Conservation (phyloP, 2,888 invertebrate genomes). For the Plutella xylostella region DNA sequence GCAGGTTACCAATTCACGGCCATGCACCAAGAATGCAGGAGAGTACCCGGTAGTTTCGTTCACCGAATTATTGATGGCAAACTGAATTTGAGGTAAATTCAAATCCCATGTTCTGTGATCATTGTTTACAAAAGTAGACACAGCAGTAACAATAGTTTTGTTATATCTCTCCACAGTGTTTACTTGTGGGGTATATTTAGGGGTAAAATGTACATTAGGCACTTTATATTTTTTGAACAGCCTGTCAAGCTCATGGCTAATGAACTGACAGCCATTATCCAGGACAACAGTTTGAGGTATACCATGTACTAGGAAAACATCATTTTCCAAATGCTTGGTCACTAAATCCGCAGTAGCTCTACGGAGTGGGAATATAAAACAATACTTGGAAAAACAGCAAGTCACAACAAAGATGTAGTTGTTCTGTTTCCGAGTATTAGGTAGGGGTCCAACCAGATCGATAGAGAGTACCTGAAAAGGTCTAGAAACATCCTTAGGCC, state of each 20-base stretch:
- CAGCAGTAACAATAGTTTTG: slow-evolving; percentile 5
- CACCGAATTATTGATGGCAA: slow-evolving; percentile 22
- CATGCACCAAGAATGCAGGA: slow-evolving; percentile 22
- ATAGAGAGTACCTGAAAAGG: slow-evolving; percentile 13
- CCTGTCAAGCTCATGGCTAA: slow-evolving; percentile 3
- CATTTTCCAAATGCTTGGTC: slow-evolving; percentile 10
- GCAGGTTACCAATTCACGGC: background rate
- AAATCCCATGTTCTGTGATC: slow-evolving; percentile 21
- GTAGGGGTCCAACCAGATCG: slow-evolving; percentile 8
- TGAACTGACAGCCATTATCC: slow-evolving; percentile 10
- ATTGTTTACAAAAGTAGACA: background rate
- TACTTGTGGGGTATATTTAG: slow-evolving; percentile 8
- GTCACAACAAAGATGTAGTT: slow-evolving; percentile 5
- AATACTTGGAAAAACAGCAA: slow-evolving; percentile 12
- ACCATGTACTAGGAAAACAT: slow-evolving; percentile 13
- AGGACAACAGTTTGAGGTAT: slow-evolving; percentile 13
- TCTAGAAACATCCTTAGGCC: slow-evolving; percentile 10
- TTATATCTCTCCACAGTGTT: slow-evolving; percentile 8
- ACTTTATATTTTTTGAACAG: slow-evolving; percentile 9
- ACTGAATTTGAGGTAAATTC: slow-evolving; percentile 19
- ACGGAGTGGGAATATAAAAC: slow-evolving; percentile 8
- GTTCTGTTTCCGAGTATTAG: slow-evolving; percentile 1
- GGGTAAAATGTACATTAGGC: slow-evolving; percentile 6
- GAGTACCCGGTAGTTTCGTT: slow-evolving; percentile 12
- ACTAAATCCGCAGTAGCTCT: slow-evolving; percentile 8